phyloP scores from a whole-genome alignment of 2,888 invertebrate genomes.

The Theretra japonica region DNA sequence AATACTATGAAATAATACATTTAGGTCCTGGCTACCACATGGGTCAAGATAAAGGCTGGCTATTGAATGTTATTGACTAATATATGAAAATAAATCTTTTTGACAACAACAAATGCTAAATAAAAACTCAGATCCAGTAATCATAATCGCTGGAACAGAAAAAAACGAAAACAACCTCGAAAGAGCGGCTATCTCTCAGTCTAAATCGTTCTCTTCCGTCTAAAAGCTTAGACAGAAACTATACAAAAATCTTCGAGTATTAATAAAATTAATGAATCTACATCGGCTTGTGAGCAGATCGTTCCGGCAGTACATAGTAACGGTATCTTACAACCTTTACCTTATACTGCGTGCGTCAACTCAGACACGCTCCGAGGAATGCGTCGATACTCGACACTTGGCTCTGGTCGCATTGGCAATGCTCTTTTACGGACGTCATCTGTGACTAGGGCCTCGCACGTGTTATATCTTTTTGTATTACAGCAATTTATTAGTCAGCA shows the following conservation, averaged over 20 bases:
- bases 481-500: background rate
- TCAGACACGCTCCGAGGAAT: constrained; percentile 34
- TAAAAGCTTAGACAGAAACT: no score
- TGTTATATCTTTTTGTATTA: background rate
- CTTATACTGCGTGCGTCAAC: constrained; percentile 45
- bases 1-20: no score
- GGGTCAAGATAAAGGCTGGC: no score
- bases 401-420: constrained; percentile 4
- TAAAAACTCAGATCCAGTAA: background rate
- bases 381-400: constrained; percentile 6
- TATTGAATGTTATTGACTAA: no score
- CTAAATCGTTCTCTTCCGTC: no score
- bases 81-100: no score
- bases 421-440: background rate
- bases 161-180: background rate
- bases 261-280: background rate
- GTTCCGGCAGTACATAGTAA: constrained; percentile 37
- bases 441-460: background rate
- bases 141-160: background rate
- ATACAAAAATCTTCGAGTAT: background rate
- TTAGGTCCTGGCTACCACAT: no score
- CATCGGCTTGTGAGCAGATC: background rate
- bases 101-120: background rate
- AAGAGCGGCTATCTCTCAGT: no score
- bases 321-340: constrained; percentile 52